These are phyloP conservation scores for Delichon dasypus DNA, from an alignment of 2,797 vertebrate species.

Conservation along the genomic window DNA sequence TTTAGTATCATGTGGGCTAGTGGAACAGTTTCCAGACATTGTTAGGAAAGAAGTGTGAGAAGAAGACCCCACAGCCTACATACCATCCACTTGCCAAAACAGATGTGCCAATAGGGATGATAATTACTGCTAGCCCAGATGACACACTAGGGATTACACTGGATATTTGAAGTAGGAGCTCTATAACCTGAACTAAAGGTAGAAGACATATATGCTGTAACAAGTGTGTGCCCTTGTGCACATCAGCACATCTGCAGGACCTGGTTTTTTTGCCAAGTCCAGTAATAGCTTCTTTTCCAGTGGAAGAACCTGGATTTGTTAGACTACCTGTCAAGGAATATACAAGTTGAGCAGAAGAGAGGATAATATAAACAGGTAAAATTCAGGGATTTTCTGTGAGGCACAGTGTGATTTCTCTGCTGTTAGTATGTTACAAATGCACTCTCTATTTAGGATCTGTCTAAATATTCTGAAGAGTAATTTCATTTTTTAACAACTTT, in stretches of 20 bases:
- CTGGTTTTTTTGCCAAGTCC: not conserved
- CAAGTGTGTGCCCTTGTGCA: fast-evolving
- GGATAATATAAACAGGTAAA: not conserved
- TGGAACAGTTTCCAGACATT: not conserved
- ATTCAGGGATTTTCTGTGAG: not conserved
- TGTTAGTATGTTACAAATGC: not conserved
- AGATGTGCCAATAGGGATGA: not conserved
- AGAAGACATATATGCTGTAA: not conserved
- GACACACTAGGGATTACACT: fast-evolving
- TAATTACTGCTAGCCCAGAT: not conserved
- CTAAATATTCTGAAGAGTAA: not conserved
- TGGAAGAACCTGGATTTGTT: not conserved
- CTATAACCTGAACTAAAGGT: not conserved
- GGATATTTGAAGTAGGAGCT: not conserved
- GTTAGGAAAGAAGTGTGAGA: not conserved
- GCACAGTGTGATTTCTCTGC: not conserved
- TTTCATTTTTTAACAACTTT: not conserved
- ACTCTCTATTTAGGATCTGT: not conserved
- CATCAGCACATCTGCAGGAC: not conserved
- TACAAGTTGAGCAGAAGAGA: not conserved
- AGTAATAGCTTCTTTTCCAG: not conserved
- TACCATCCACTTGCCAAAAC: not conserved
- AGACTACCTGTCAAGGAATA: not conserved
- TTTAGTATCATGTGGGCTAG: not conserved
- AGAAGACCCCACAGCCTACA: not conserved